These are phyloP conservation scores for Atethmia centrago DNA, from an alignment of 2,888 invertebrate species.

Conservation along the genomic window DNA sequence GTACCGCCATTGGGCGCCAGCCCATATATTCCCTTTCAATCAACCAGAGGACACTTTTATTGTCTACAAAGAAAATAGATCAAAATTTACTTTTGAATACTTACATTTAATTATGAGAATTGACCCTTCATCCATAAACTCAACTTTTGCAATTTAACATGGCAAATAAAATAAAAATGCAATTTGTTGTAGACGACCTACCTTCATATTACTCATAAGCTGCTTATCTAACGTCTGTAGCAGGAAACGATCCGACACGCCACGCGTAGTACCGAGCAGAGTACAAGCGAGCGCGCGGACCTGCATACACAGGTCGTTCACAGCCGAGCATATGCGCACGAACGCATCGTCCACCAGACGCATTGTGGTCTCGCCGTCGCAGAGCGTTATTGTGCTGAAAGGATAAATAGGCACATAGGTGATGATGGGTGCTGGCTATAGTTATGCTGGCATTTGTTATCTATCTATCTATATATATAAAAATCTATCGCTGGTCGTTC, in stretches of 20 bases:
- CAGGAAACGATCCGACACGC: slow-evolving; percentile 96
- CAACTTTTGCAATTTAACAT: no score
- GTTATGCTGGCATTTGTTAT: no score
- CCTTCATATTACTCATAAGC: slow-evolving; percentile 98
- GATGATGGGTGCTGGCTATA: neutral
- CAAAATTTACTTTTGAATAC: no score
- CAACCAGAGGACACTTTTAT: no score
- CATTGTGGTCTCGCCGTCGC: slow-evolving; percentile 95
- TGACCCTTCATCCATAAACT: no score
- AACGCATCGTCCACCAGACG: slow-evolving; percentile 98
- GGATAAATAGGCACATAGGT: neutral
- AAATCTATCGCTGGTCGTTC: no score
- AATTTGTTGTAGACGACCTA: neutral
- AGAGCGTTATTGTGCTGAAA: slow-evolving; percentile 92
- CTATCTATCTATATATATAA: no score
- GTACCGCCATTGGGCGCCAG: no score
- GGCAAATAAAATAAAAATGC: neutral
- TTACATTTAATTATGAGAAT: no score
- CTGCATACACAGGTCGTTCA: slow-evolving; percentile 97
- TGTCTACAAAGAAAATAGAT: no score
- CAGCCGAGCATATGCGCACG: slow-evolving; percentile 97
- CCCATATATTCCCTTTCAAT: no score
- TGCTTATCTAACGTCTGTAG: slow-evolving; percentile 99
- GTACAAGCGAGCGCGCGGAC: slow-evolving; percentile 96
- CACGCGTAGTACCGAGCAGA: slow-evolving; percentile 95